A percentile compares a stretch with the other conserved stretches of the same genome.
Conservation (phyloP, 2,797 vertebrate species). For the Acanthopagrus latus region DNA sequence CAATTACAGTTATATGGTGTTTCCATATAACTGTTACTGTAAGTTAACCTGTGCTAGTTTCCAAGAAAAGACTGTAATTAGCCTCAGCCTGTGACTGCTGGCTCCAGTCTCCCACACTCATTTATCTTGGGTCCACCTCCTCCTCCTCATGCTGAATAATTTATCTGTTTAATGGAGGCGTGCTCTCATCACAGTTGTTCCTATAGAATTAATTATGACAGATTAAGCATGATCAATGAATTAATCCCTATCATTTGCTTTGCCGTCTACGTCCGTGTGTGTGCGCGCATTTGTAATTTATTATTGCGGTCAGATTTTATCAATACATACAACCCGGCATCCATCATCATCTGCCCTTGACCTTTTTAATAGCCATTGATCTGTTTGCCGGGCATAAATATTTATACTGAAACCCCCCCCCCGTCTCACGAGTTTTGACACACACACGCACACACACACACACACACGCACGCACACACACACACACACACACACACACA, state of each 20-base stretch:
- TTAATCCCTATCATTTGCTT: constrained; percentile 77
- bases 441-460: not conserved
- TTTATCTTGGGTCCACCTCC: constrained; percentile 75
- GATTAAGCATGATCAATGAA: constrained; percentile 80
- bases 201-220: constrained; percentile 83
- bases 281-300: constrained; percentile 72
- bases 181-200: constrained; percentile 79
- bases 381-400: constrained; percentile 81
- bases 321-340: constrained; percentile 76
- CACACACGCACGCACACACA: not conserved
- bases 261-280: constrained; percentile 26
- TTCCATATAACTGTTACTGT: constrained; percentile 54
- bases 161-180: constrained; percentile 78
- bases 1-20: constrained; percentile 56
- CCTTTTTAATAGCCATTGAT: constrained; percentile 85
- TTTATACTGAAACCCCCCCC: constrained; percentile 71
- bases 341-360: constrained; percentile 82
- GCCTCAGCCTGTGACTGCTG: constrained; percentile 69
- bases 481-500: constrained; percentile 32
- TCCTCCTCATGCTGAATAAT: constrained; percentile 78
- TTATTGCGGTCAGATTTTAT: constrained; percentile 71
- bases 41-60: constrained; percentile 76
- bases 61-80: constrained; percentile 80
- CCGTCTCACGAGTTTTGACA: constrained; percentile 56
- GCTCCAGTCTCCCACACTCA: constrained; percentile 70